These are phyloP conservation scores for Ectobius pallidus DNA, from an alignment of 2,888 invertebrate species.

Conservation along the genomic window DNA sequence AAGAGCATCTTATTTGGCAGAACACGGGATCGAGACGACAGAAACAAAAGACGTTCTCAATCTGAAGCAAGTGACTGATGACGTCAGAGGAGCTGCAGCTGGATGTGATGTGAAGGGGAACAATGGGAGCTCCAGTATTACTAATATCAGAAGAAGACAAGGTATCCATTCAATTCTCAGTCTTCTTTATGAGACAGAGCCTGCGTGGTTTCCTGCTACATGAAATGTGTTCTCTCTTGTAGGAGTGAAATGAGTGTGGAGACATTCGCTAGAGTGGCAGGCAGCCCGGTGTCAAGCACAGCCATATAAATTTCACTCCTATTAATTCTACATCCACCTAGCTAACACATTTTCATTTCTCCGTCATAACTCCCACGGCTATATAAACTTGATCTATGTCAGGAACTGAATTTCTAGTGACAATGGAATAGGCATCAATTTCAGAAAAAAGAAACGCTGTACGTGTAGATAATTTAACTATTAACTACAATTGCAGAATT, in stretches of 20 bases:
- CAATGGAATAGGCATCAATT: no score
- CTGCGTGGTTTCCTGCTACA: conserved; percentile 6
- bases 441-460: no score
- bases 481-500: no score
- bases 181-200: conserved; percentile 21
- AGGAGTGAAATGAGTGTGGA: background rate
- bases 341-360: no score
- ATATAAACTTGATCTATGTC: no score
- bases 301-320: no score
- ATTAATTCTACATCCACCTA: no score
- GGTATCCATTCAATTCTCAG: conserved; percentile 19
- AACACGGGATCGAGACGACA: background rate
- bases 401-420: no score
- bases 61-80: conserved; percentile 9
- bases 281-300: background rate
- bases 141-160: conserved; percentile 10
- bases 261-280: background rate
- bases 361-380: no score
- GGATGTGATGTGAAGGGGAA: conserved; percentile 1
- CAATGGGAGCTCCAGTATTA: conserved; percentile 11
- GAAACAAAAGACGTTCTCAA: conserved; percentile 12
- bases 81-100: conserved; percentile 12
- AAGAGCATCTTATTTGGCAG: background rate
- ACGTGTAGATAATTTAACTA: no score
- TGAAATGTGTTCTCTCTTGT: conserved; percentile 1